Evolutionary conservation across 2,888 invertebrate species (phyloP).

Genomic region (Cephus nigrinus): DNA sequence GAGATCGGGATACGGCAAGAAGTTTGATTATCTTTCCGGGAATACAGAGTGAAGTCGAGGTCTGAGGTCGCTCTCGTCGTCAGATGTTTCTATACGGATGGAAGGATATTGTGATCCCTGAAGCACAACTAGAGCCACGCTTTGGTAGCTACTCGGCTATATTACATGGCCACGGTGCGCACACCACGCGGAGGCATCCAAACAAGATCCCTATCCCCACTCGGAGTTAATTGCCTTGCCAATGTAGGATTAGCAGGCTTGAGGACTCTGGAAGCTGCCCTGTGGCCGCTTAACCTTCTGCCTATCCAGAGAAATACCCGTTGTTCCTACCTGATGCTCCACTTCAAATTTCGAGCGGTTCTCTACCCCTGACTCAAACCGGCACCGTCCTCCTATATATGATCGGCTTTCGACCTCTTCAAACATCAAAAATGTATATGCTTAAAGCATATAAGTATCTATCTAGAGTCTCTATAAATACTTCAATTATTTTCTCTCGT

Average conservation of each 20-base stretch:
- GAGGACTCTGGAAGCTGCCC: slow-evolving; percentile 30
- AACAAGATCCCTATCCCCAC: slow-evolving; percentile 45
- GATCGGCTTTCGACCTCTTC: not conserved
- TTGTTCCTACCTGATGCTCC: not conserved
- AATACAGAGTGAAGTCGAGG: not conserved
- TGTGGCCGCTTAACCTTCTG: slow-evolving; percentile 20
- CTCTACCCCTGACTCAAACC: not conserved
- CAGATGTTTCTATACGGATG: slow-evolving; percentile 14
- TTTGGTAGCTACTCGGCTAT: slow-evolving; percentile 36
- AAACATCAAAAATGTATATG: not conserved
- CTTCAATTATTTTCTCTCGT: not conserved
- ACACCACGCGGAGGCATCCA: slow-evolving; percentile 31
- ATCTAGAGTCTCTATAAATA: not conserved
- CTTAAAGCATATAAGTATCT: not conserved
- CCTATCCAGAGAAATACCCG: slow-evolving; percentile 11
- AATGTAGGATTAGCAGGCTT: slow-evolving; percentile 51
- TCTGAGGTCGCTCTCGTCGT: slow-evolving; percentile 1
- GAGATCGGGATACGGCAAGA: slow-evolving; percentile 35
- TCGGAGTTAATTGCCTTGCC: slow-evolving; percentile 56
- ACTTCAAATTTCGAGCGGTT: not conserved
- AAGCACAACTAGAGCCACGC: slow-evolving; percentile 23
- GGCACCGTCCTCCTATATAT: not conserved
- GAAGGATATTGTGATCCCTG: slow-evolving; percentile 47
- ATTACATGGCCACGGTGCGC: slow-evolving; percentile 38
- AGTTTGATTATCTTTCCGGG: slow-evolving; percentile 45